Conservation (phyloP, 2,888 invertebrate genomes). For the Trissolcus brochymenae region DNA sequence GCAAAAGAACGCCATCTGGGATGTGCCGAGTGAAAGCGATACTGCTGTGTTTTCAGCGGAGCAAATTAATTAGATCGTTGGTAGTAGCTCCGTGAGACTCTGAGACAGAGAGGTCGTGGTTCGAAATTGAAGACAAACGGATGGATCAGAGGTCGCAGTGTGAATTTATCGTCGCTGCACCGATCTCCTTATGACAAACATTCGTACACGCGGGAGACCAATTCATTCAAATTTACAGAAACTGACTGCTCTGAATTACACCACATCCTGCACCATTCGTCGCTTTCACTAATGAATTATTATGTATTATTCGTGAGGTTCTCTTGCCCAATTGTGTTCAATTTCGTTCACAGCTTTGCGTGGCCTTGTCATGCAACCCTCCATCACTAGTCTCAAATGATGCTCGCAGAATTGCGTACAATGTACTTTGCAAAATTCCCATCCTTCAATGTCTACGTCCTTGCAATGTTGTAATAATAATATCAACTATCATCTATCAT, state of each 20-base stretch:
- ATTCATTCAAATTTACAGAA: constrained; percentile 47
- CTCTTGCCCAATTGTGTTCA: constrained; percentile 6
- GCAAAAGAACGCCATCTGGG: background rate
- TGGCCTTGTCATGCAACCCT: background rate
- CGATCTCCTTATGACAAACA: constrained; percentile 5
- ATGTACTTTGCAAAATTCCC: too few species aligned
- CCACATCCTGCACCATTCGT: constrained; percentile 9
- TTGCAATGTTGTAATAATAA: too few species aligned
- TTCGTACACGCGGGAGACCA: constrained; percentile 27
- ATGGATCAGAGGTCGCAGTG: constrained; percentile 64
- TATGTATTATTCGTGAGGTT: constrained; percentile 13
- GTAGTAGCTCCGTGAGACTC: constrained; percentile 63
- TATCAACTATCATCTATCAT: too few species aligned
- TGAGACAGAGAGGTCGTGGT: constrained; percentile 68
- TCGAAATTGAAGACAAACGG: constrained; percentile 70
- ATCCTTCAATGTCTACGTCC: too few species aligned
- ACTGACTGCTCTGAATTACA: constrained; percentile 6
- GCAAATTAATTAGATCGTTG: constrained; percentile 72
- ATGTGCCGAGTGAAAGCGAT: background rate
- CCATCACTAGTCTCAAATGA: background rate
- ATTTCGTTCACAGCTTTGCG: background rate
- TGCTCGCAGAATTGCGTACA: background rate
- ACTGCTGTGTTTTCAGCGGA: background rate
- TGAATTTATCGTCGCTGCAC: background rate
- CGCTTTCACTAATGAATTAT: constrained; percentile 17